Conservation (phyloP, 2,113 vertebrate species). For the Rhinopomastus cyanomelas region DNA sequence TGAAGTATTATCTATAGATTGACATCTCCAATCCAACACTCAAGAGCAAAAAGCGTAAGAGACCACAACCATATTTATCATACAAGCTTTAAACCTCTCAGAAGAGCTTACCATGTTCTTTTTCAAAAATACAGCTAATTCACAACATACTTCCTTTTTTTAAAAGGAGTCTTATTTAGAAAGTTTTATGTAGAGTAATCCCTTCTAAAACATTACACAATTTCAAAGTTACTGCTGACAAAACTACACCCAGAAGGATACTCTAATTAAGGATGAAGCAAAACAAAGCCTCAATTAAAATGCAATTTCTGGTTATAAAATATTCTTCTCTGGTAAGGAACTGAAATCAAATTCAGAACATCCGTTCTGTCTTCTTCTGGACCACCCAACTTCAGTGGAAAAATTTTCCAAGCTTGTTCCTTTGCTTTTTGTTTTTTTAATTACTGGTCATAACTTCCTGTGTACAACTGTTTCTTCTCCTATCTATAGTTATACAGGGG, state of each 20-base stretch:
- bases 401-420: neutral
- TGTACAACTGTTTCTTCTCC: neutral
- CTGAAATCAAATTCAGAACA: neutral
- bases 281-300: constrained; percentile 10
- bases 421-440: neutral
- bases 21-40: neutral
- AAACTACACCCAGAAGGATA: constrained; percentile 12
- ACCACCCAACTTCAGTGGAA: neutral
- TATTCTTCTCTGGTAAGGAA: constrained; percentile 1
- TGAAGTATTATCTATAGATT: neutral
- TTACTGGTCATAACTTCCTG: neutral
- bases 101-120: neutral
- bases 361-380: neutral
- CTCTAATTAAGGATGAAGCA: constrained; percentile 11
- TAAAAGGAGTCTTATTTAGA: neutral
- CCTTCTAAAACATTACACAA: constrained; percentile 40
- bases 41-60: neutral
- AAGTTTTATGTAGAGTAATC: neutral
- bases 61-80: neutral
- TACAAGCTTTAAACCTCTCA: neutral
- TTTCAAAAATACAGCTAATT: constrained; percentile 25
- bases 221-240: constrained; percentile 25
- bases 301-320: neutral
- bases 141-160: neutral
- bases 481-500: neutral